Conservation (phyloP, 2,888 invertebrate species). For the Drosophila engyochracea region DNA sequence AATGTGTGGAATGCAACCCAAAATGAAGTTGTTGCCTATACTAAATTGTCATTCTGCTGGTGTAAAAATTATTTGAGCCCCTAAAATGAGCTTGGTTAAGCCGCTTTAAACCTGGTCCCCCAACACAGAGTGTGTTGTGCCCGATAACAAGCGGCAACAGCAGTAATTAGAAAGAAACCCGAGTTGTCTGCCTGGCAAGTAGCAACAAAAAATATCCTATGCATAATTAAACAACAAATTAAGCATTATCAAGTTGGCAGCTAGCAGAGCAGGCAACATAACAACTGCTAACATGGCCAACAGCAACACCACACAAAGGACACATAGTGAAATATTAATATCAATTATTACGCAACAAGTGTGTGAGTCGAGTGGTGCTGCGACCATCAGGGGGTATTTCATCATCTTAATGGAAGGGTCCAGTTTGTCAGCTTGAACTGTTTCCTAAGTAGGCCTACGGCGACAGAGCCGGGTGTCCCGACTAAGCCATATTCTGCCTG, state of each 20-base stretch:
- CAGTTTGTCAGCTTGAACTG: constrained; percentile 52
- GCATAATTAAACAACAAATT: constrained; percentile 76
- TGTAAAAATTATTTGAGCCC: constrained; percentile 43
- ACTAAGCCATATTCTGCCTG: constrained; percentile 28
- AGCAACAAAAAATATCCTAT: constrained; percentile 48
- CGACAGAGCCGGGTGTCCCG: constrained; percentile 10
- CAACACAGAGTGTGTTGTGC: constrained; percentile 18
- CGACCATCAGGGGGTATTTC: constrained; percentile 57
- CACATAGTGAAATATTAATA: constrained; percentile 70
- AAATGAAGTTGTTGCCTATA: constrained; percentile 68
- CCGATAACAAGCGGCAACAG: constrained; percentile 58
- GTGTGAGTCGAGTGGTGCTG: constrained; percentile 22
- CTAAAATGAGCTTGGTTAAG: constrained; percentile 55
- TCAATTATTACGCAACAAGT: constrained; percentile 79
- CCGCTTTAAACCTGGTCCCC: constrained; percentile 42
- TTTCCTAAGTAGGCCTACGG: constrained; percentile 11
- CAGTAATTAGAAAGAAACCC: constrained; percentile 55
- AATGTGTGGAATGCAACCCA: constrained; percentile 49
- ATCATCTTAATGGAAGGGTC: constrained; percentile 65
- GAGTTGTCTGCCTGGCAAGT: constrained; percentile 13
- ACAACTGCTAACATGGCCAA: constrained; percentile 7
- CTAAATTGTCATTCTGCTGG: constrained; percentile 62
- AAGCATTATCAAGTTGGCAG: constrained; percentile 62
- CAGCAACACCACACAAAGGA: constrained; percentile 16
- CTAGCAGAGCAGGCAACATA: constrained; percentile 7